Base-by-base conservation (phyloP, 92 coral and sea anemone species). In the Porites lobata region DNA sequence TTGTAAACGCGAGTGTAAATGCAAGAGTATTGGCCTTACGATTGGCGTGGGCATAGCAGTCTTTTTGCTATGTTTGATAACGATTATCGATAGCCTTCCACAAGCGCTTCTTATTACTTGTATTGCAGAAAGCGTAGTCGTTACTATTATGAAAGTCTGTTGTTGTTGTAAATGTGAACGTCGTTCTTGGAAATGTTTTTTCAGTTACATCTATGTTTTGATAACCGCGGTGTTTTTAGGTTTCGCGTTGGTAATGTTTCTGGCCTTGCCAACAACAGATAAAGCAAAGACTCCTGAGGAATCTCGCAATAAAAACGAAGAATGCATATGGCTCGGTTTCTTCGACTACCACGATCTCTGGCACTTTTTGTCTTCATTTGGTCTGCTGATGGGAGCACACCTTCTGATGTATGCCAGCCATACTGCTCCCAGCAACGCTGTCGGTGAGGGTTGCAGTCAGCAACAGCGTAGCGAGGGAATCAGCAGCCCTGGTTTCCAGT, bases 351-450 rank as follows among this genome's bases (percentile, higher is more conserved):
- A 94, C 24, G 99, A 96, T 68, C 18, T 91, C 54, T 94, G 99
- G 99, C 99, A 96, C 75, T 89, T 96, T n/a, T 64, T 95, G 85
- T 96, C 99, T 10, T 96, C 99, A 8, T 94, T 94, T 88, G 95
- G 85, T 17, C 77, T 96, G 68, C 85, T 96, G 3, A 92, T 91
- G 93, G 92, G 94, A 11, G 94, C 95, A 1, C 92, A 78, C 58
- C 83, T 93, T 51, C 86, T 93, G 24, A 77, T 94, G 85, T 92
- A 68, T 65, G 81, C 83, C 11, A 92, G 97, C 50, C 9, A 76
- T 76, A 50, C 26, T 8, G 38, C 79, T 12, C 76, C 76, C 9
- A 62, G 17, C 66, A n/a, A 62, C 47, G 47, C 6, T 38, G 3
- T 0, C 47, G 47, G 47, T 38, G 15, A 57, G 29, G 1, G 29